Evolutionary conservation across 2,113 vertebrate genomes (phyloP).

Genomic region (Mustelus asterias): DNA sequence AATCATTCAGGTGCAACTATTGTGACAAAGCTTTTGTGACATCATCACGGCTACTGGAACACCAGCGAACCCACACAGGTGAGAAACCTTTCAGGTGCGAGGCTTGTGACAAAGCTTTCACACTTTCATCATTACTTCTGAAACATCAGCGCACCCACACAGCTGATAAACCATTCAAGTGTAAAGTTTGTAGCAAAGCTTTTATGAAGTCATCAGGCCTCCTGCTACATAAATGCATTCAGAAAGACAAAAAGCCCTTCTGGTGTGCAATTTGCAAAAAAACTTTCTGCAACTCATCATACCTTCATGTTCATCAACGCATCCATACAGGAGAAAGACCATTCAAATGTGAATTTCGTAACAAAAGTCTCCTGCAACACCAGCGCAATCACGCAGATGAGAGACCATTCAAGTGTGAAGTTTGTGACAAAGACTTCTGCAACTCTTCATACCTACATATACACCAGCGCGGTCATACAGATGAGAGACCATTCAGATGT

Average conservation of each 20-base stretch:
- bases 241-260: background rate
- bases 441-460: background rate
- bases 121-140: background rate
- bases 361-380: background rate
- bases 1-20: background rate
- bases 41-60: background rate
- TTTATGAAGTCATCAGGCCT: background rate
- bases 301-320: background rate
- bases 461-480: slow-evolving; percentile 5
- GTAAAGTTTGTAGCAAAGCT: background rate
- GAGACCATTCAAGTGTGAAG: background rate
- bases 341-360: background rate
- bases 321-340: background rate
- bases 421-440: background rate
- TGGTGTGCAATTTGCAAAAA: background rate
- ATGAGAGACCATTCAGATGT: slow-evolving; percentile 43
- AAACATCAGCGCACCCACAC: background rate
- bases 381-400: background rate
- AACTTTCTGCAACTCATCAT: background rate
- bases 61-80: background rate
- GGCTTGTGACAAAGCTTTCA: background rate
- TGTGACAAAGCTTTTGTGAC: slow-evolving; percentile 19
- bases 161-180: background rate
- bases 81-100: background rate
- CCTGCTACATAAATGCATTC: background rate